Percentiles rank a stretch among this genome's conserved stretches.
phyloP scores from a whole-genome alignment of 30 jellyfish, hydroid and myxozoan genomes.

The Hydra vulgaris region DNA sequence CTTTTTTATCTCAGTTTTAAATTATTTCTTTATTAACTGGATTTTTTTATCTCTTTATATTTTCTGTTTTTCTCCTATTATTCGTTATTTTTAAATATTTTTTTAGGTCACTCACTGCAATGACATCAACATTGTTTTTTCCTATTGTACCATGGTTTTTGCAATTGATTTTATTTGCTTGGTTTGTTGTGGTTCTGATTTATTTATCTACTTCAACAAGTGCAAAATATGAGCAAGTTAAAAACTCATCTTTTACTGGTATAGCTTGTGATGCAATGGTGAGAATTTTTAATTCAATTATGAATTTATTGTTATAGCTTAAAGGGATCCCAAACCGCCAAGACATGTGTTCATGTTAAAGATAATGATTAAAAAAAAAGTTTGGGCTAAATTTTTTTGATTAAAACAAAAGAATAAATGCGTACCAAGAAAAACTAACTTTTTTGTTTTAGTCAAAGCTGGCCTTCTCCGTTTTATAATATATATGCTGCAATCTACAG shows the following conservation, averaged over 20 bases:
- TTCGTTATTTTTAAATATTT: background rate
- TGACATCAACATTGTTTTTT: slow-evolving; percentile 53
- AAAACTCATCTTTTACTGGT: slow-evolving; percentile 52
- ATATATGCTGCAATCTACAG: no score
- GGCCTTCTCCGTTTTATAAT: no score
- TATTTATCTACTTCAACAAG: slow-evolving; percentile 69
- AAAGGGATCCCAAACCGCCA: no score
- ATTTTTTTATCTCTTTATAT: background rate
- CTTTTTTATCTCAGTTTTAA: background rate
- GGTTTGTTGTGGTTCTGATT: slow-evolving; percentile 46
- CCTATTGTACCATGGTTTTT: slow-evolving; percentile 51
- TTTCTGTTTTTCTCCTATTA: background rate
- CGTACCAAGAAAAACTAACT: no score
- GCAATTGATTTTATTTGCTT: slow-evolving; percentile 49
- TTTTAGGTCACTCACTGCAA: slow-evolving; percentile 40
- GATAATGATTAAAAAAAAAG: no score
- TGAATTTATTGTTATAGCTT: no score
- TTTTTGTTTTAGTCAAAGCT: no score
- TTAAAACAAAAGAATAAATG: no score
- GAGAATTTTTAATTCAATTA: slow-evolving; percentile 4
- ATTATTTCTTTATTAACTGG: no score
- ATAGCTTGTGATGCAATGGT: slow-evolving; percentile 47
- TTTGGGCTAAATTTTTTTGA: no score
- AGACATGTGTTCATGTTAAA: no score
- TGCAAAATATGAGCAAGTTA: slow-evolving; percentile 43